phyloP scores from a whole-genome alignment of 2,113 vertebrate species.

The Poicephalus gulielmi region DNA sequence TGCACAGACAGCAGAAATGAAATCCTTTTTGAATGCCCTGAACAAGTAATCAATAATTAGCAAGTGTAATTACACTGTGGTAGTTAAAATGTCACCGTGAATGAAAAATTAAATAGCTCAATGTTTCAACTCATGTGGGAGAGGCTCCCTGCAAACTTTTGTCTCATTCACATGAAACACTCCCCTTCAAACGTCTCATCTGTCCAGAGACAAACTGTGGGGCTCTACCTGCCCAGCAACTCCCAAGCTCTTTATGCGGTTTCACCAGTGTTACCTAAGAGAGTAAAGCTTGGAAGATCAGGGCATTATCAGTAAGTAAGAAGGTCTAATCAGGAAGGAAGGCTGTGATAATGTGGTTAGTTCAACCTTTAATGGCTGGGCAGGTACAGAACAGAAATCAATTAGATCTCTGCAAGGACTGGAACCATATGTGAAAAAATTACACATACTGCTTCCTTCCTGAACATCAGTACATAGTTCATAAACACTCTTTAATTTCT shows the following conservation, averaged over 20 bases:
- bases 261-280: neutral
- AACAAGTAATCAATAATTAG: neutral
- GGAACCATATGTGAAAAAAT: neutral
- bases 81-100: neutral
- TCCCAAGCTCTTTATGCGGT: neutral
- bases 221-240: neutral
- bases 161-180: neutral
- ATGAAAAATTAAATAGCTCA: neutral
- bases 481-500: neutral
- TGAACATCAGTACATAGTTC: accelerated
- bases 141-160: neutral
- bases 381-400: neutral
- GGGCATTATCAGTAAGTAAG: neutral
- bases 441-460: neutral
- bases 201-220: neutral
- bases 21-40: neutral
- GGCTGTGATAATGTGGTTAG: neutral
- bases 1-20: neutral
- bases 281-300: neutral
- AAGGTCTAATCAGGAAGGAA: conserved; percentile 19
- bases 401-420: neutral
- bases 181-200: neutral
- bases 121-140: neutral
- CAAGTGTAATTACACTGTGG: neutral
- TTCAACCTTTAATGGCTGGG: neutral